phyloP scores from a whole-genome alignment of 2,113 vertebrate species.

The Myodes glareolus region DNA sequence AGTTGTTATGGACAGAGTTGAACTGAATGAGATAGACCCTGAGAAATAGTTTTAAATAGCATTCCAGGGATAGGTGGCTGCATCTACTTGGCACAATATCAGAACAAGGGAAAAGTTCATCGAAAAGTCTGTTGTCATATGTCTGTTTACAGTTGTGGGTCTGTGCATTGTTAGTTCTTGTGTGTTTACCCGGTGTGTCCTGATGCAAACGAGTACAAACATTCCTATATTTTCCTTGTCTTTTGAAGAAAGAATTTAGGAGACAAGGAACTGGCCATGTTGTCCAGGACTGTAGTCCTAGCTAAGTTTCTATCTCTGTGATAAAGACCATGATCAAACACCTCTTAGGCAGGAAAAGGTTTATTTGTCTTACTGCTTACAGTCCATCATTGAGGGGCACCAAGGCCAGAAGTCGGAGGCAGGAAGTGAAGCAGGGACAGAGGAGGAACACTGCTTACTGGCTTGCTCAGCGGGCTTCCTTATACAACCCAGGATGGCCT shows the following conservation, averaged over 20 bases:
- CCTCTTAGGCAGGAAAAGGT: not conserved
- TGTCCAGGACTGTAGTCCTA: not conserved
- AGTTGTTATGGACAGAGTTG: slow-evolving; percentile 37
- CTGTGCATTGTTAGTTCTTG: not conserved
- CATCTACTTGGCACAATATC: not conserved
- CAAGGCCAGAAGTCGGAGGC: not conserved
- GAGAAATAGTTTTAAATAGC: slow-evolving; percentile 13
- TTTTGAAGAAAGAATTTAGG: slow-evolving; percentile 13
- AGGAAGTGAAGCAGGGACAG: not conserved
- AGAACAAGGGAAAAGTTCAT: not conserved
- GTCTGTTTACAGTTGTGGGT: not conserved
- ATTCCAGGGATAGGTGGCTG: not conserved
- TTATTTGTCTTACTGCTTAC: not conserved
- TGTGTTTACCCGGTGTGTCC: not conserved
- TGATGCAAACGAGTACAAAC: not conserved
- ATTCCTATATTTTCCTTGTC: not conserved
- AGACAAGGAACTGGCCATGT: not conserved
- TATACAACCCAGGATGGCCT: not conserved
- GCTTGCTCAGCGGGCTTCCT: not conserved
- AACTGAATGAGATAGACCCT: not conserved
- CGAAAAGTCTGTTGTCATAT: not conserved
- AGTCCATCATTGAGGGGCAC: not conserved
- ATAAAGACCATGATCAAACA: not conserved
- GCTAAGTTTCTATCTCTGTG: not conserved
- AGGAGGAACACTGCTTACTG: not conserved